Evolutionary conservation across 2,797 vertebrate species (phyloP), one percentile per base, ranked within the genome.

Genomic region (Eutrigla gurnardus): DNA sequence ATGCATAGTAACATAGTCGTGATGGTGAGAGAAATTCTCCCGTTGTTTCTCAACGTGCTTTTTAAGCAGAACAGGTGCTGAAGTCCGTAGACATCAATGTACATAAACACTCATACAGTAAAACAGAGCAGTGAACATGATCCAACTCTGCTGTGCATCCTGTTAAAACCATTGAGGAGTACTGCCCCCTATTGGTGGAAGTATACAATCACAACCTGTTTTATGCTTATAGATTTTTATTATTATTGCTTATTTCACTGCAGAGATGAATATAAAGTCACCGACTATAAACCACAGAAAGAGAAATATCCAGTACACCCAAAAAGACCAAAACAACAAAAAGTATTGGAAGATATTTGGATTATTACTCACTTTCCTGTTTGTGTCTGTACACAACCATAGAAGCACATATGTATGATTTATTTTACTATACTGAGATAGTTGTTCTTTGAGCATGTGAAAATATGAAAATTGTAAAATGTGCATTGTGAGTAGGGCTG

Each of bases 171-270:
- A 32, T 40, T 9, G 8, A 32, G 14, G 4, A 4, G 4, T 1
- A 25, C 73, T 63, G 77, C 74, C 77, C 45, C 74, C 54, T 25
- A 39, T 11, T 73, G 80, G 42, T 46, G 12, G 9, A 72, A 69
- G 53, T 18, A 39, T 14, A 15, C 9, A 50, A 57, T 70, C 37
- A 57, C 70, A 25, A 62, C 7, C 4, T 13, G 36, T 37, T 50
- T 59, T 33, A 2, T 45, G 55, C 11, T 37, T 45, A 5, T 9
- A 9, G 1, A 25, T 18, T 55, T 6, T 45, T 13, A 45, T 13
- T 45, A 4, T 42, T 42, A 7, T 8, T 42, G 40, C 40, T 10
- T 42, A 11, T 42, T 37, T 14, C 10, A 11, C 2, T 18, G 7
- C 1, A 47, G 8, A 58, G 10, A 36, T 55, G 7, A 52, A 0